Percentiles rank a stretch among this genome's conserved stretches.
phyloP scores from a whole-genome alignment of 2,797 vertebrate genomes.

The Otolemur crassicaudatus region DNA sequence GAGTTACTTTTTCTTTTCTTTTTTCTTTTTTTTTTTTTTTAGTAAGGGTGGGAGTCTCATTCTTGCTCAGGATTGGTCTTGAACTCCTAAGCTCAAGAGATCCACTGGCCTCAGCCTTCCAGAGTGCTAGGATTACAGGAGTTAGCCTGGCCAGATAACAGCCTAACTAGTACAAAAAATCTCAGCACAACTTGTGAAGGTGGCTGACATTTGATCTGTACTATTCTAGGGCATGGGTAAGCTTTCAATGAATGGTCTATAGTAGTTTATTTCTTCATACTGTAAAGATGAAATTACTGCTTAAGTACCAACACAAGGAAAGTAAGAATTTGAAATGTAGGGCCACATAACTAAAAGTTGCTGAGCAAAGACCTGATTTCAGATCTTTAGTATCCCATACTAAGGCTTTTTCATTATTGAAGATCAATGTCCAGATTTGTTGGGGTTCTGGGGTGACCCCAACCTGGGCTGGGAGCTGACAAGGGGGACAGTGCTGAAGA shows the following conservation, averaged over 20 bases:
- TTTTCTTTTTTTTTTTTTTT: too few relatives aligned
- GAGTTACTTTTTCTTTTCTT: too few relatives aligned
- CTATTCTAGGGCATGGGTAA: not conserved
- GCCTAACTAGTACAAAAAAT: not conserved
- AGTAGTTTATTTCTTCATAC: not conserved
- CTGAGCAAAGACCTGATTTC: not conserved
- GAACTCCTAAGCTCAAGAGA: too few relatives aligned
- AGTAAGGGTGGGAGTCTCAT: too few relatives aligned
- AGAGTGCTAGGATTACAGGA: too few relatives aligned
- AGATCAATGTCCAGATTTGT: not conserved
- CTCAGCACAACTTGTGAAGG: not conserved
- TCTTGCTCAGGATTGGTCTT: too few relatives aligned
- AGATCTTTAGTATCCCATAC: not conserved
- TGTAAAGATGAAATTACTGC: not conserved
- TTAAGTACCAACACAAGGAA: not conserved
- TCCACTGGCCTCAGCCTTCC: too few relatives aligned
- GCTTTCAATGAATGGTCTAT: not conserved
- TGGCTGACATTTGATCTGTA: not conserved
- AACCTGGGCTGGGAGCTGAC: too few relatives aligned
- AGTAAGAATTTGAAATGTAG: not conserved
- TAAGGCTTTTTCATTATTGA: not conserved
- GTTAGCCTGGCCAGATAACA: not conserved
- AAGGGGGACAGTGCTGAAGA: too few relatives aligned
- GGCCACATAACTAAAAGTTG: not conserved
- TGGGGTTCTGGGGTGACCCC: too few relatives aligned